phyloP scores from a whole-genome alignment of 2,888 invertebrate species.

The Pandemis heparana region DNA sequence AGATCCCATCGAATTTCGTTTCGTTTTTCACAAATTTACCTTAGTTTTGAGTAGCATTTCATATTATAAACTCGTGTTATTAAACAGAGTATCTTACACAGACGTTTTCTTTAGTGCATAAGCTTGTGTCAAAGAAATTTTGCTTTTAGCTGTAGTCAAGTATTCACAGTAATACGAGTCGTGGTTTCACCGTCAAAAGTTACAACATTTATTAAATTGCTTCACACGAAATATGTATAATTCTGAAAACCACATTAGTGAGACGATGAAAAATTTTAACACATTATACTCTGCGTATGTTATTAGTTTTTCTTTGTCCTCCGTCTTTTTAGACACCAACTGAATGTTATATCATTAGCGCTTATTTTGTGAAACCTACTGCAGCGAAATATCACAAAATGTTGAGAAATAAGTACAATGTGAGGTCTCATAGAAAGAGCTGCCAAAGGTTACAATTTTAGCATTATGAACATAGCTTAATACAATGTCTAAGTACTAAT shows the following conservation, averaged over 20 bases:
- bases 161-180: not conserved
- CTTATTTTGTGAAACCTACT: not conserved
- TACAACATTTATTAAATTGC: constrained; percentile 29
- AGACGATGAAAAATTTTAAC: not conserved
- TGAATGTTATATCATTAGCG: not conserved
- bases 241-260: not conserved
- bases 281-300: not conserved
- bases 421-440: too few species aligned
- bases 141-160: not conserved
- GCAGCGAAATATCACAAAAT: not conserved
- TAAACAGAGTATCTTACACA: not conserved
- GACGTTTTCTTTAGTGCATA: constrained; percentile 3
- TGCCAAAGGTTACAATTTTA: too few species aligned
- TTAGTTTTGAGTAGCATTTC: too few species aligned
- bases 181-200: not conserved
- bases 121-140: not conserved
- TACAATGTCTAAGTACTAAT: too few species aligned
- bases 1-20: too few species aligned
- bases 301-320: not conserved
- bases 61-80: too few species aligned
- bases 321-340: not conserved
- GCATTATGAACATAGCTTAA: too few species aligned
- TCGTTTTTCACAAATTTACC: too few species aligned
- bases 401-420: not conserved
- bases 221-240: constrained; percentile 47